Conservation (phyloP, 2,113 vertebrate genomes). For the Peromyscus maniculatus region DNA sequence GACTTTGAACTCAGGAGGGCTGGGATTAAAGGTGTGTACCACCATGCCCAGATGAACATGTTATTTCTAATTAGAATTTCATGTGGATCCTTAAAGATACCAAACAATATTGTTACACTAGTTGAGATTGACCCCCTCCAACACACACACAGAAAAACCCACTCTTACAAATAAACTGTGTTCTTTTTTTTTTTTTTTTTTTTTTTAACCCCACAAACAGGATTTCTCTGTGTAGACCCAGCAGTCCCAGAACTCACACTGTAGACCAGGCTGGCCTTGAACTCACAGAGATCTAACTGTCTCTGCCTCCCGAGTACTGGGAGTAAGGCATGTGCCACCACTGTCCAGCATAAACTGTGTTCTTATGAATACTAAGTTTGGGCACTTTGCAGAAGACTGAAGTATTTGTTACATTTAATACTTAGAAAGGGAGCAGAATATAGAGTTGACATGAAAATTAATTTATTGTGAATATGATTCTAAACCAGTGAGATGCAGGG, state of each 20-base stretch:
- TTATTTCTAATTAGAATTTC: slow-evolving; percentile 54
- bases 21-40: background rate
- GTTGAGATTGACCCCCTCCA: background rate
- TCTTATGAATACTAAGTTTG: slow-evolving; percentile 54
- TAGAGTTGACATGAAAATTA: slow-evolving; percentile 3
- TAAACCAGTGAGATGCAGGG: background rate
- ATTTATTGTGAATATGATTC: slow-evolving; percentile 23
- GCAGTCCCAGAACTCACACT: too few species aligned
- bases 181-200: background rate
- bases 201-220: background rate
- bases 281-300: too few species aligned
- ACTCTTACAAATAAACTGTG: slow-evolving; percentile 55
- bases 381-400: slow-evolving; percentile 1
- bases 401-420: slow-evolving; percentile 38
- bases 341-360: slow-evolving; percentile 29
- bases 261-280: too few species aligned
- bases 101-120: slow-evolving; percentile 21
- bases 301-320: background rate
- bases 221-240: background rate
- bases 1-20: background rate
- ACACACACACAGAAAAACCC: background rate
- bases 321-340: background rate
- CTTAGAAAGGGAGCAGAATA: background rate
- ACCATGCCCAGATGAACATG: background rate
- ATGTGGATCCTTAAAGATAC: slow-evolving; percentile 31